phyloP scores from a whole-genome alignment of 2,797 vertebrate species.

The Momotus momota region DNA sequence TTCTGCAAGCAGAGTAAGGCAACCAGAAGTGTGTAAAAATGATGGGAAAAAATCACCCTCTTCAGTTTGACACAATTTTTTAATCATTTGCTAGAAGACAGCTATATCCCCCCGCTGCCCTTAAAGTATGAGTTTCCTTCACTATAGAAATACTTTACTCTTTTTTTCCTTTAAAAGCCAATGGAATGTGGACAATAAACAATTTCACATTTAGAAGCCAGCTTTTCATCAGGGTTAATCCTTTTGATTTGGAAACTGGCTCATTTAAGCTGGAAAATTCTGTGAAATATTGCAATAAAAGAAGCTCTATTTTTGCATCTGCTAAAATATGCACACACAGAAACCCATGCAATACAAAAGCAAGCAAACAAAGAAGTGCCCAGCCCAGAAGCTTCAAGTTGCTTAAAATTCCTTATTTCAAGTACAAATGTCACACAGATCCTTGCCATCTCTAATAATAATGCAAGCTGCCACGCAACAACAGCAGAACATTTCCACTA shows the following conservation, averaged over 20 bases:
- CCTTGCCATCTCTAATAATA: constrained; percentile 14
- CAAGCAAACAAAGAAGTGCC: constrained; percentile 24
- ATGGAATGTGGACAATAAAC: constrained; percentile 47
- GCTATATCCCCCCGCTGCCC: background rate
- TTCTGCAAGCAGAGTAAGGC: background rate
- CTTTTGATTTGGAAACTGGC: constrained; percentile 65
- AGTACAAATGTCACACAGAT: constrained; percentile 7
- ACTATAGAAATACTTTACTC: background rate
- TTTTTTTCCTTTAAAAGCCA: constrained; percentile 8
- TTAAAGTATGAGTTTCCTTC: background rate
- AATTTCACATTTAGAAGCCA: constrained; percentile 51
- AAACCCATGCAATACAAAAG: background rate
- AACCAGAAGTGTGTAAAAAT: background rate
- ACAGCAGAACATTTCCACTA: background rate
- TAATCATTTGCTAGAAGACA: background rate
- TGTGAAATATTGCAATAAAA: constrained; percentile 62
- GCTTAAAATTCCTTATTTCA: constrained; percentile 14
- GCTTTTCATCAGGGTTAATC: constrained; percentile 50
- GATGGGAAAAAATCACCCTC: background rate
- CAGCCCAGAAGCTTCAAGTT: background rate
- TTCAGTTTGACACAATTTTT: background rate
- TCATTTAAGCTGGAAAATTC: constrained; percentile 59
- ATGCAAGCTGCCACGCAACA: constrained; percentile 6
- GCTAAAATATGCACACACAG: constrained; percentile 28
- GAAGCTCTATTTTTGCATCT: constrained; percentile 57